phyloP scores from a whole-genome alignment of 2,113 vertebrate species.

The Macheiramphus alcinus region DNA sequence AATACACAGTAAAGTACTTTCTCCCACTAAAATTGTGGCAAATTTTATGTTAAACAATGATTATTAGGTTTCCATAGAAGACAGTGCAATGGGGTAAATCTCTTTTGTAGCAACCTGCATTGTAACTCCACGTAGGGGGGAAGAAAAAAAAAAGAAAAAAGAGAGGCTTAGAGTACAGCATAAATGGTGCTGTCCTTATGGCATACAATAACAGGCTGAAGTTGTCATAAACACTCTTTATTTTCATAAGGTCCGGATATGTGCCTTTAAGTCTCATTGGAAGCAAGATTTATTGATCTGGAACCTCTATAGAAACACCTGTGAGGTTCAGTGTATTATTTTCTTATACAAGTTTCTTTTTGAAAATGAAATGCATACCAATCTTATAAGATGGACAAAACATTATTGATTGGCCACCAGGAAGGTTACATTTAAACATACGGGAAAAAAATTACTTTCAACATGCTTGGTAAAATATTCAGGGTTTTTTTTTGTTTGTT shows the following conservation, averaged over 20 bases:
- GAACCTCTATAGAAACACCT: background rate
- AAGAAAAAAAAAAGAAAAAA: too few relatives aligned
- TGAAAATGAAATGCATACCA: background rate
- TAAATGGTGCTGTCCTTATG: background rate
- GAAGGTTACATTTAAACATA: background rate
- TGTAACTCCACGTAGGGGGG: fast-evolving
- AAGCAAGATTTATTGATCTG: background rate
- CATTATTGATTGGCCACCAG: background rate
- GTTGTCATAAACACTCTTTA: background rate
- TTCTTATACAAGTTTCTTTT: background rate
- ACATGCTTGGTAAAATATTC: background rate
- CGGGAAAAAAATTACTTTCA: background rate
- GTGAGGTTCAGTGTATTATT: background rate
- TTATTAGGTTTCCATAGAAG: background rate
- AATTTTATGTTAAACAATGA: background rate
- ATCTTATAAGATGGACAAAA: background rate
- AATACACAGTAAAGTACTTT: background rate
- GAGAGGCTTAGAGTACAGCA: background rate
- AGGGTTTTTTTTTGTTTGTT: background rate
- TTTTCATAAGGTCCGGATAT: background rate
- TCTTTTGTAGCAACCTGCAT: background rate
- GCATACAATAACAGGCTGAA: background rate
- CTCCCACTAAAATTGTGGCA: background rate
- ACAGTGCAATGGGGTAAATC: background rate
- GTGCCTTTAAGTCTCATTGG: background rate